Evolutionary conservation across 2,888 invertebrate species (phyloP).

Genomic region (Plagodis dolabraria): DNA sequence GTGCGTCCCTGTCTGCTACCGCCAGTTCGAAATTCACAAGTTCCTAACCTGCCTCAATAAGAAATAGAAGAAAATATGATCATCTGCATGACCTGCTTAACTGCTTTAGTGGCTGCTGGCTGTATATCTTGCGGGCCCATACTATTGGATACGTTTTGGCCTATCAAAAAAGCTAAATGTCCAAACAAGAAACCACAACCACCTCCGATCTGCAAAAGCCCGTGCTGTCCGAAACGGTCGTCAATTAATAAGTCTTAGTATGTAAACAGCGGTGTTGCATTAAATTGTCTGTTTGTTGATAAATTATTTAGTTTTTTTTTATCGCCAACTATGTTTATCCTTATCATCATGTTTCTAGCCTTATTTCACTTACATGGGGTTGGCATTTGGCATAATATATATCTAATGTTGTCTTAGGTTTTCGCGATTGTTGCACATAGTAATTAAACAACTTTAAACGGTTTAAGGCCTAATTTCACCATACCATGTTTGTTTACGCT

Average conservation of each 20-base stretch:
- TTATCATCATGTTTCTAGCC: no score
- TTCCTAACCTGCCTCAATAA: conserved; percentile 65
- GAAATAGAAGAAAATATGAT: conserved; percentile 50
- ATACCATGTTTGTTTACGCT: no score
- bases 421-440: no score
- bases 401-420: no score
- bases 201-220: conserved; percentile 48
- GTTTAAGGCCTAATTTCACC: no score
- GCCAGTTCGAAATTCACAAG: conserved; percentile 61
- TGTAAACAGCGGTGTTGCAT: conserved; percentile 11
- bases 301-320: conserved; percentile 16
- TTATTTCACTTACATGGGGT: no score
- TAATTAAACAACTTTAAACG: no score
- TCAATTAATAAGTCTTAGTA: background rate
- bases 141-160: conserved; percentile 53
- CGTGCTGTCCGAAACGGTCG: conserved; percentile 55
- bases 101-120: conserved; percentile 54
- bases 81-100: conserved; percentile 58
- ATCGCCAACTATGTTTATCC: no score
- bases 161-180: conserved; percentile 24
- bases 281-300: conserved; percentile 6
- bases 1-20: conserved; percentile 71
- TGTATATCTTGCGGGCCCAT: conserved; percentile 62
- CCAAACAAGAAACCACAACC: conserved; percentile 5
- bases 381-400: no score